Evolutionary conservation across 2,797 vertebrate species (phyloP).

Genomic region (Cyprinella venusta): DNA sequence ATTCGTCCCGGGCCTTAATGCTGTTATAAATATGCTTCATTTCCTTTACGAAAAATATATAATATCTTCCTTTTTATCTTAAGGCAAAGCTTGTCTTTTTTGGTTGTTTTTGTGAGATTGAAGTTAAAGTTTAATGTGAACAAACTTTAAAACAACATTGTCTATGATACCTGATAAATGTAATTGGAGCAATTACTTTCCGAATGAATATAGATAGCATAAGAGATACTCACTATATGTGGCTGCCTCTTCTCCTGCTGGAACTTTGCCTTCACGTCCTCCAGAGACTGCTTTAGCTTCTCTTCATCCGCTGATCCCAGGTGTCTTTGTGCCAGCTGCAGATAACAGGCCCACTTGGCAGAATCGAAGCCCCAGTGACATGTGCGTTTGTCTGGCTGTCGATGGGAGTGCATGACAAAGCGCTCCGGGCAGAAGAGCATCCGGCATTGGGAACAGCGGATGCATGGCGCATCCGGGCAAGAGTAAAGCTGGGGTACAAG

Average conservation of each 20-base stretch:
- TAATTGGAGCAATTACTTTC: neutral
- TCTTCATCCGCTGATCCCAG: conserved; percentile 85
- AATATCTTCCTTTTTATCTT: neutral
- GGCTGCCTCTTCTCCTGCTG: conserved; percentile 80
- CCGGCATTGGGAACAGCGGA: conserved; percentile 95
- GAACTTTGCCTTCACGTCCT: conserved; percentile 96
- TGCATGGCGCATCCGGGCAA: conserved; percentile 88
- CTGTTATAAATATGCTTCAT: neutral
- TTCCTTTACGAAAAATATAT: neutral
- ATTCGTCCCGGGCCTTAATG: too few species aligned
- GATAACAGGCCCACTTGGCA: conserved; percentile 96
- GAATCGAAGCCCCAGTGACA: conserved; percentile 99
- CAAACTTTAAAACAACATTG: neutral
- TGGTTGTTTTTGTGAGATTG: neutral
- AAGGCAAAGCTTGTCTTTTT: neutral
- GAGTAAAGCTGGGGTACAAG: conserved; percentile 94
- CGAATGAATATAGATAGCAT: neutral
- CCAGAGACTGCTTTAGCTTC: conserved; percentile 86
- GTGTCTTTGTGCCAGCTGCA: conserved; percentile 94
- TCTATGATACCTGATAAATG: neutral
- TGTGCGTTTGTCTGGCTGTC: conserved; percentile 96
- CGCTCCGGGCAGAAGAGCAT: conserved; percentile 95
- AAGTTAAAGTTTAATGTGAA: too few species aligned
- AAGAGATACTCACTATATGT: conserved; percentile 85
- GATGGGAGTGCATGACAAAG: conserved; percentile 98